These are phyloP conservation scores for Sycophila texana DNA, from an alignment of 2,888 invertebrate genomes.

Conservation along the genomic window DNA sequence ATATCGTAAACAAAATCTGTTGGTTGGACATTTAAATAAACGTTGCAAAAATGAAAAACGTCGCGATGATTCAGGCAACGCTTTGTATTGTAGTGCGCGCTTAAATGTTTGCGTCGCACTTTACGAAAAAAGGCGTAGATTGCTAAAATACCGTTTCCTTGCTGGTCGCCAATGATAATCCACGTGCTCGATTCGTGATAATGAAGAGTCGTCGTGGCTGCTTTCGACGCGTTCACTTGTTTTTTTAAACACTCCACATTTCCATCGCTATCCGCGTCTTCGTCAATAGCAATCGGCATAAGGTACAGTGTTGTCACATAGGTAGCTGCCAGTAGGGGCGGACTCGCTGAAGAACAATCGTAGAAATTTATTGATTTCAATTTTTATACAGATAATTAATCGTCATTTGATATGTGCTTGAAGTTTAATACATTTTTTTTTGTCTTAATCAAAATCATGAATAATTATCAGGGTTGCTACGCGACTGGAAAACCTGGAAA, in stretches of 20 bases:
- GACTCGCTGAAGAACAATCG: background rate
- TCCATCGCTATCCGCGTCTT: constrained; percentile 47
- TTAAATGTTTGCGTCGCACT: background rate
- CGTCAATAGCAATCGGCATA: constrained; percentile 53
- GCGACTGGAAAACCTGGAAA: no score
- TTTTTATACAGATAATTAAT: no score
- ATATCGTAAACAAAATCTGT: no score
- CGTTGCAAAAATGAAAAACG: no score
- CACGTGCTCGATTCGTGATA: constrained; percentile 60
- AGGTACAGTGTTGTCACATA: constrained; percentile 63
- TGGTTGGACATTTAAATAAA: no score
- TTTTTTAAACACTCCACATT: constrained; percentile 55
- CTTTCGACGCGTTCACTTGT: constrained; percentile 55
- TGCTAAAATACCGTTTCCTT: constrained; percentile 59
- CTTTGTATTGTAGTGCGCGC: no score
- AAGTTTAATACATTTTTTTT: no score
- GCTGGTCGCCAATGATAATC: constrained; percentile 63
- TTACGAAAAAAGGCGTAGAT: background rate
- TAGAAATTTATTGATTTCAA: no score
- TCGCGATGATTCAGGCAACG: no score
- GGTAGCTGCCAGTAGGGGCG: constrained; percentile 58
- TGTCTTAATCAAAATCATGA: no score
- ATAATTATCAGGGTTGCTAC: no score
- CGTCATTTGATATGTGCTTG: no score
- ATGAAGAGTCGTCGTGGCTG: constrained; percentile 59